Evolutionary conservation across 2,888 invertebrate species (phyloP).

Genomic region (Lydus trimaculatus): DNA sequence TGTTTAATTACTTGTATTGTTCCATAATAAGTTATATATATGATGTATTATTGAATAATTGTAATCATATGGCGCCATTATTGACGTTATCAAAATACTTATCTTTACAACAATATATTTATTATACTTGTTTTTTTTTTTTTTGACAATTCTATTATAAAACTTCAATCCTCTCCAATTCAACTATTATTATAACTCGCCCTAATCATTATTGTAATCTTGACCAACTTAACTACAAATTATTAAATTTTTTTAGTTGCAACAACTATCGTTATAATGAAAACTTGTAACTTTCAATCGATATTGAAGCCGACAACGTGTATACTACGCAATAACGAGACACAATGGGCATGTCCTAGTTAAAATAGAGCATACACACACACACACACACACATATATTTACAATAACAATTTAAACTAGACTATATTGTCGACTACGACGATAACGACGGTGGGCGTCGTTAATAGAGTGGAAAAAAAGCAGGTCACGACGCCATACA

Average conservation of each 20-base stretch:
- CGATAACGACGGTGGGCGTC: slow-evolving; percentile 21
- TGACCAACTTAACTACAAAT: slow-evolving; percentile 20
- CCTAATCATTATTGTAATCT: neutral
- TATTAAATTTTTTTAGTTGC: slow-evolving; percentile 10
- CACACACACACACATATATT: neutral
- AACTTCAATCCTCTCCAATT: no score
- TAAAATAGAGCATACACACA: slow-evolving; percentile 31
- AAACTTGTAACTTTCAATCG: slow-evolving; percentile 30
- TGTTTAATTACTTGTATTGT: slow-evolving; percentile 18
- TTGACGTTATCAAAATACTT: no score
- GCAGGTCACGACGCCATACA: slow-evolving; percentile 32
- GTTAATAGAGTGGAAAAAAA: slow-evolving; percentile 7
- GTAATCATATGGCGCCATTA: slow-evolving; percentile 35
- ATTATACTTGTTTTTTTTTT: no score
- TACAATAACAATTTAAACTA: neutral
- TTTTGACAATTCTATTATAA: neutral
- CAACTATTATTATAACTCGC: no score
- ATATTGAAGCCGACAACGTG: slow-evolving; percentile 24
- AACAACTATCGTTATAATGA: slow-evolving; percentile 11
- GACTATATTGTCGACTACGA: neutral
- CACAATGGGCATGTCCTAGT: slow-evolving; percentile 38
- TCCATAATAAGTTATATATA: slow-evolving; percentile 24
- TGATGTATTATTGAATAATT: slow-evolving; percentile 14
- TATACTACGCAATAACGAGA: slow-evolving; percentile 41
- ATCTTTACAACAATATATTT: no score